Percentiles rank a stretch among this genome's conserved stretches.
These are phyloP conservation scores for Pongo pygmaeus DNA, from an alignment of 2,113 vertebrate genomes.

Conservation along the genomic window DNA sequence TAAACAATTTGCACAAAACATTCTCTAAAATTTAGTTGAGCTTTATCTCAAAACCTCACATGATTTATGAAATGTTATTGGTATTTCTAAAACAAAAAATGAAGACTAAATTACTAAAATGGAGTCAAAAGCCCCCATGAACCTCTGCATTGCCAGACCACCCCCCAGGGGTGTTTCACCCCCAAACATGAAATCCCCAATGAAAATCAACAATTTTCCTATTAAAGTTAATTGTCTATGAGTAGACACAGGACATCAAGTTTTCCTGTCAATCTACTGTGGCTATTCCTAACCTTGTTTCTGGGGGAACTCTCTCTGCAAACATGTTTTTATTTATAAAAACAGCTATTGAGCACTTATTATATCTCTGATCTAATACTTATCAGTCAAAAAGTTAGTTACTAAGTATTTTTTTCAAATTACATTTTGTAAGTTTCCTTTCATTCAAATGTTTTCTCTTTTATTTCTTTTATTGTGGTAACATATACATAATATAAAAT, in stretches of 20 bases:
- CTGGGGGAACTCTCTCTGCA: background rate
- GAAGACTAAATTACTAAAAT: background rate
- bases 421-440: background rate
- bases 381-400: background rate
- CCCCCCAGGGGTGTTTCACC: background rate
- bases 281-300: background rate
- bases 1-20: slow-evolving; percentile 65
- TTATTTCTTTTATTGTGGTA: background rate
- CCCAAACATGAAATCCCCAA: background rate
- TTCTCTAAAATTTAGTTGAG: slow-evolving; percentile 39
- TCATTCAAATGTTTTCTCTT: background rate
- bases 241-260: background rate
- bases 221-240: background rate
- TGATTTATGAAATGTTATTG: background rate
- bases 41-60: slow-evolving; percentile 20
- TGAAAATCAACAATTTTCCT: background rate
- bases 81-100: slow-evolving; percentile 49
- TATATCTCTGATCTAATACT: background rate
- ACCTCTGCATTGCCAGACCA: background rate
- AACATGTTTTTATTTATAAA: background rate
- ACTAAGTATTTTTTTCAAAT: background rate
- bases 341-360: background rate
- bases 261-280: background rate
- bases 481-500: background rate
- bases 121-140: background rate